phyloP scores from a whole-genome alignment of 2,888 invertebrate species.

The Lysandra bellargus region DNA sequence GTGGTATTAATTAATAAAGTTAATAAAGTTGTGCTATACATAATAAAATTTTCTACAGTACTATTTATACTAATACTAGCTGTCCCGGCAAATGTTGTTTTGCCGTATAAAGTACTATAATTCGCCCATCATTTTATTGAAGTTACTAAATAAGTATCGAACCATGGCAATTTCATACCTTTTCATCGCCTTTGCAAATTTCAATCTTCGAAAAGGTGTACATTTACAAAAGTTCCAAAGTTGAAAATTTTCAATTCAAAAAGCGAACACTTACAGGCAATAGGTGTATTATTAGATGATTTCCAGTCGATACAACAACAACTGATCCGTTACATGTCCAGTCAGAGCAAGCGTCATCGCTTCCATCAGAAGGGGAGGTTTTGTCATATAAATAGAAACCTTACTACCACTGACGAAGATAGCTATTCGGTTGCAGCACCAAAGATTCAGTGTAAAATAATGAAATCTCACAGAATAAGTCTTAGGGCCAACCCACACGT shows the following conservation, averaged over 20 bases:
- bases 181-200: not conserved
- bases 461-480: slow-evolving; percentile 19
- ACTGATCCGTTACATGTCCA: slow-evolving; percentile 23
- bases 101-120: no score
- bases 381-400: not conserved
- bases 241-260: not conserved
- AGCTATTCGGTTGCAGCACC: not conserved
- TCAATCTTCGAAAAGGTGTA: not conserved
- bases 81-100: no score
- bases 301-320: slow-evolving; percentile 17
- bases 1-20: not conserved
- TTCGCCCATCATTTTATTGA: no score
- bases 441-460: slow-evolving; percentile 21
- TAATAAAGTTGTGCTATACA: no score
- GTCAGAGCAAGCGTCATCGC: slow-evolving; percentile 24
- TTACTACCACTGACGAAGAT: not conserved
- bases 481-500: not conserved
- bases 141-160: no score
- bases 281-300: slow-evolving; percentile 25
- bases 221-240: not conserved
- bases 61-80: no score
- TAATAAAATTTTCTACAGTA: no score
- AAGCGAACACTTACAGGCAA: not conserved
- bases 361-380: not conserved
- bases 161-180: not conserved